phyloP scores from a whole-genome alignment of 1,140 invertebrate species.

The Leptonema lineaticorne region DNA sequence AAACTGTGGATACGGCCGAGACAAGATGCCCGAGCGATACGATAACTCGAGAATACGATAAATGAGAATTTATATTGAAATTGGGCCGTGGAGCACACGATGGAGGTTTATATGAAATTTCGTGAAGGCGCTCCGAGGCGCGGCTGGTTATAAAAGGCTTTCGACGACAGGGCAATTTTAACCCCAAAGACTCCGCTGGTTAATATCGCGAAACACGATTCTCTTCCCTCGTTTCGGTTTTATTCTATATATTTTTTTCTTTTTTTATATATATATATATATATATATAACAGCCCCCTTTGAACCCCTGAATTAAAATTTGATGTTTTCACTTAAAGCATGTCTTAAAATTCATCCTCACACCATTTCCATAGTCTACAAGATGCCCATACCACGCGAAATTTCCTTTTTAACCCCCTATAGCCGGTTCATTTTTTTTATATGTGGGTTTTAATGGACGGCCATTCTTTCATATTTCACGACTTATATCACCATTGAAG shows the following conservation, averaged over 20 bases:
- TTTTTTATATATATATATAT: too few species aligned
- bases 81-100: background rate
- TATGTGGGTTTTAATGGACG: background rate
- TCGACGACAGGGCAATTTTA: background rate
- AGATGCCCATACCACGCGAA: too few species aligned
- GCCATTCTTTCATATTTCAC: background rate
- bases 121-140: background rate
- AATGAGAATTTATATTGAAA: constrained; percentile 2
- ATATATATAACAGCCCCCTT: too few species aligned
- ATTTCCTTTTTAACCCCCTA: too few species aligned
- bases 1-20: background rate
- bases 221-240: background rate
- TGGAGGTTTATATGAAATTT: background rate
- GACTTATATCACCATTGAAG: constrained; percentile 1
- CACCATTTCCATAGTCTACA: too few species aligned
- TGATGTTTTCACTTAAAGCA: background rate
- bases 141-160: background rate
- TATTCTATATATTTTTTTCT: too few species aligned
- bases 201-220: background rate
- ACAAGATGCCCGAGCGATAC: background rate
- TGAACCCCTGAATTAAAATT: background rate
- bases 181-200: background rate
- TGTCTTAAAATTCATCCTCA: too few species aligned
- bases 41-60: background rate
- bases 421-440: too few species aligned